Evolutionary conservation across 2,113 vertebrate species (phyloP), one percentile per base, ranked within the genome.

Genomic region (Hippocampus comes): DNA sequence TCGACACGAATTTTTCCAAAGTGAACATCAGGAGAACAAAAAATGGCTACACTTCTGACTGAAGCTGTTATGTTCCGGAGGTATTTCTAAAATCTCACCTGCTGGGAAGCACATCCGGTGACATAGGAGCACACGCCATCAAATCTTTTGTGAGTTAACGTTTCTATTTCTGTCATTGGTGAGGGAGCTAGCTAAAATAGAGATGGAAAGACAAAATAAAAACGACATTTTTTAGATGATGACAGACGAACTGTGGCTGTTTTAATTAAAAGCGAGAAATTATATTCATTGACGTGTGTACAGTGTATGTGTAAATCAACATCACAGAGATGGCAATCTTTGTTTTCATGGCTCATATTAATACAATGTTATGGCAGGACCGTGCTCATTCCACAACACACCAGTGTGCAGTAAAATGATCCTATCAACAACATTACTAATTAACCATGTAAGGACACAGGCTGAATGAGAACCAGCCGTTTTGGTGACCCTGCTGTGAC

Each of bases 391-490:
- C 42, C 70, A 77, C 73, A 70, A 51, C 73, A 76, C 56, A 69
- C 60, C 56, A 57, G 48, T 48, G 41, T 5, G 21, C 67, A 71
- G 81, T 78, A 87, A 84, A 76, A 71, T 67, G 77, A 86, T 87
- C 75, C 81, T 51, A 86, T 78, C 82, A 76, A 86, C 72, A 88
- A 72, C 74, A 78, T 11, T 1, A 25, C 17, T 83, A 87, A 89
- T 90, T 83, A 86, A 79, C 48, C 49, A 67, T 81, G 73, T 79
- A 79, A 78, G 77, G 75, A 77, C 79, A 71, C 1, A 17, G 70
- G 48, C 66, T 27, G 76, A 85, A 87, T 85, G 81, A 85, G 71
- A 87, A 86, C 75, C 81, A 89, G 84, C 77, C 79, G 71, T 18
- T 71, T 76, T 8, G 1, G 64, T 68, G 78, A 86, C 85, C 84